Conservation (phyloP, 2,888 invertebrate genomes). For the Spisula subtruncata region DNA sequence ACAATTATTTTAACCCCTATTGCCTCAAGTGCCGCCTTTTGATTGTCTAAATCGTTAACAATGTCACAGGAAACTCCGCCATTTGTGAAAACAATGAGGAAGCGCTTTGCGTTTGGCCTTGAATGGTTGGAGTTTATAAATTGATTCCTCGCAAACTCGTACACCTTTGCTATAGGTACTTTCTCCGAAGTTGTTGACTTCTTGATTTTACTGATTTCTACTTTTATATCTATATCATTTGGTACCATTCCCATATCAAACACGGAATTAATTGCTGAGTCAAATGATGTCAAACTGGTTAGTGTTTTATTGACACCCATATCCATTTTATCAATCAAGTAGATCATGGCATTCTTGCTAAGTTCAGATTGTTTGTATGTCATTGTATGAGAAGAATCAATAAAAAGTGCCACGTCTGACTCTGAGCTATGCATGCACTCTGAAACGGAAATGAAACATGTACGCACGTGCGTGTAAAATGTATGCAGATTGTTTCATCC, state of each 20-base stretch:
- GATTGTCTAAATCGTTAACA: neutral
- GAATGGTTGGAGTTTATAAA: neutral
- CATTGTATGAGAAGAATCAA: conserved; percentile 38
- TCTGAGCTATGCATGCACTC: conserved; percentile 26
- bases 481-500: no score
- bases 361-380: neutral
- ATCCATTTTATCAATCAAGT: conserved; percentile 32
- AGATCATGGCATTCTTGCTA: conserved; percentile 25
- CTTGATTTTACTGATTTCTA: neutral
- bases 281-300: conserved; percentile 34
- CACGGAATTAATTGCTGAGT: neutral
- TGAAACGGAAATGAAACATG: neutral
- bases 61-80: neutral
- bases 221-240: conserved; percentile 3
- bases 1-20: conserved; percentile 1
- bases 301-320: conserved; percentile 27
- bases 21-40: conserved; percentile 16
- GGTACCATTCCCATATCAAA: neutral
- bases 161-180: neutral
- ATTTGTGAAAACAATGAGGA: conserved; percentile 37
- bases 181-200: neutral
- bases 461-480: no score
- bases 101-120: conserved; percentile 32
- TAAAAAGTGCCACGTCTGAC: conserved; percentile 49
- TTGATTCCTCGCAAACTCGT: neutral